phyloP scores from a whole-genome alignment of 2,797 vertebrate species.

The Acomys russatus region DNA sequence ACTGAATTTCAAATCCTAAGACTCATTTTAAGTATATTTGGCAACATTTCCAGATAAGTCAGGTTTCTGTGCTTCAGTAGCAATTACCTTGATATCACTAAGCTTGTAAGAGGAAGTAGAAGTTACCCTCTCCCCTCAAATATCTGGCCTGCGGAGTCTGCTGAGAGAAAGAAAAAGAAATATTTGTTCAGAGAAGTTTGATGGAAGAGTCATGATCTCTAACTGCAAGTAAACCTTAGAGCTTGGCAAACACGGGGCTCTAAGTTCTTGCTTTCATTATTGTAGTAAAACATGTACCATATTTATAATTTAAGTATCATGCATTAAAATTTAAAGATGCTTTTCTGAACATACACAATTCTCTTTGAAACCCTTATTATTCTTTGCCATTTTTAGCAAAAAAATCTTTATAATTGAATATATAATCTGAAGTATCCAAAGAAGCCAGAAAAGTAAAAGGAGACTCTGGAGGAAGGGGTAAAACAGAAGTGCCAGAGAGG shows the following conservation, averaged over 20 bases:
- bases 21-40: conserved; percentile 36
- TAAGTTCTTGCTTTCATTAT: conserved; percentile 46
- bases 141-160: background rate
- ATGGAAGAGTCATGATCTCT: background rate
- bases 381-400: background rate
- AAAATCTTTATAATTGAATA: background rate
- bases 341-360: conserved; percentile 31
- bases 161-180: background rate
- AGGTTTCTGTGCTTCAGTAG: background rate
- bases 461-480: background rate
- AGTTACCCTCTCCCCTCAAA: background rate
- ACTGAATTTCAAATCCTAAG: conserved; percentile 33
- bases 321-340: conserved; percentile 41
- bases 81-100: background rate
- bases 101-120: background rate
- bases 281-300: background rate
- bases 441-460: background rate
- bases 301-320: conserved; percentile 47
- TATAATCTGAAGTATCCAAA: background rate
- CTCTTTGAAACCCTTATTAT: background rate
- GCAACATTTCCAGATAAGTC: conserved; percentile 38
- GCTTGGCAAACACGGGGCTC: no score
- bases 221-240: no score
- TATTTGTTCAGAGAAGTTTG: background rate
- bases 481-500: background rate